Percentiles rank a stretch among this genome's conserved stretches.
Evolutionary conservation across 2,888 invertebrate genomes (phyloP).

Genomic region (Drosophila paramelanica): DNA sequence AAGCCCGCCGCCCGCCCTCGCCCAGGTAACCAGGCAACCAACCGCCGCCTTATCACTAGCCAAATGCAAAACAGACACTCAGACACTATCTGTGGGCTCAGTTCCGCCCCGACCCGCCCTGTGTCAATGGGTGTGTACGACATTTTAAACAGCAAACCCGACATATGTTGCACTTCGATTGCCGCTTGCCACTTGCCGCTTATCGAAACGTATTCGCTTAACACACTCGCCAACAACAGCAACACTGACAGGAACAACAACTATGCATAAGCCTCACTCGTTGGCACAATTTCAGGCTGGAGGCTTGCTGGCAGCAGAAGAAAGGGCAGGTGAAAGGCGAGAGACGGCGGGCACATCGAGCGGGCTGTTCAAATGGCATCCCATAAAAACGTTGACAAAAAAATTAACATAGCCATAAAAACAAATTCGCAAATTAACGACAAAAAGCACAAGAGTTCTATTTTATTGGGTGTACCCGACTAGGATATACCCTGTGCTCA

Average conservation of each 20-base stretch:
- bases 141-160: conserved; percentile 17
- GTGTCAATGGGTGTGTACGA: conserved; percentile 5
- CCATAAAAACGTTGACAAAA: conserved; percentile 64
- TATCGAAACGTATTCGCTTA: conserved; percentile 33
- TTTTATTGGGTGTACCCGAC: neutral
- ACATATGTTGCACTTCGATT: conserved; percentile 48
- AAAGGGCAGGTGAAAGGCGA: conserved; percentile 8
- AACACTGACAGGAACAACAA: conserved; percentile 5
- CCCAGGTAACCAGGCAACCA: neutral
- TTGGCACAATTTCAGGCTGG: conserved; percentile 60
- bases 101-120: neutral
- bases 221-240: conserved; percentile 23
- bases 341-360: neutral
- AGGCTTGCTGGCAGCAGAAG: conserved; percentile 39
- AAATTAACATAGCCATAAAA: conserved; percentile 75
- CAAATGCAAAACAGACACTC: conserved; percentile 49
- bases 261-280: conserved; percentile 49
- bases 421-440: conserved; percentile 39
- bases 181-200: conserved; percentile 26
- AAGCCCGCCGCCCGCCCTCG: neutral
- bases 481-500: neutral
- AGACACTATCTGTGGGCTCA: conserved; percentile 21
- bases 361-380: conserved; percentile 50
- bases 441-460: conserved; percentile 11
- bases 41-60: conserved; percentile 47